phyloP scores from a whole-genome alignment of 2,113 vertebrate genomes.

The Trematomus loennbergii region DNA sequence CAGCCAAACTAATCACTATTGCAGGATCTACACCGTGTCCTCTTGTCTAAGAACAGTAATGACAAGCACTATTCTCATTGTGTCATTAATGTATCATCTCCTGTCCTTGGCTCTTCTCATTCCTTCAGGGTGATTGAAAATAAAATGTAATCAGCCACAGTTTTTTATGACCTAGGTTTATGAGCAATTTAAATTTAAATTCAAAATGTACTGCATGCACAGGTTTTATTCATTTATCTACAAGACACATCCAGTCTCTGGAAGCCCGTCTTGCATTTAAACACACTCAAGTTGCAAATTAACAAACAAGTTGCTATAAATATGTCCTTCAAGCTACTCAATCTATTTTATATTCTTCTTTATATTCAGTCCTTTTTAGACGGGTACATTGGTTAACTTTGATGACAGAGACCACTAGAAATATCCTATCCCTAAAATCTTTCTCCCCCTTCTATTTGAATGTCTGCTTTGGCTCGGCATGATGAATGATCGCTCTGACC shows the following conservation, averaged over 20 bases:
- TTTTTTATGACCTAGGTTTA: conserved; percentile 38
- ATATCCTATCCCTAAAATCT: conserved; percentile 59
- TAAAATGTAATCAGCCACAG: conserved; percentile 49
- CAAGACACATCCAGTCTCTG: background rate
- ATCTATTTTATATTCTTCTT: background rate
- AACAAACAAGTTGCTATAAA: background rate
- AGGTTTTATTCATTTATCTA: conserved; percentile 24
- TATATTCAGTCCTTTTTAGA: background rate
- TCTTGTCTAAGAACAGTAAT: conserved; percentile 38
- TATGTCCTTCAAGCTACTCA: conserved; percentile 5
- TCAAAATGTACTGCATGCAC: conserved; percentile 20
- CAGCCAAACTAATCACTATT: conserved; percentile 30
- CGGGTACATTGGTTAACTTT: conserved; percentile 28
- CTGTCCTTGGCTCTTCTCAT: conserved; percentile 29
- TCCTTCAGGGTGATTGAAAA: conserved; percentile 55
- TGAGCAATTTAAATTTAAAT: conserved; percentile 59
- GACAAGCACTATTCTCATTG: conserved; percentile 34
- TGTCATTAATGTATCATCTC: conserved; percentile 39
- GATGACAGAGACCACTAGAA: conserved; percentile 23
- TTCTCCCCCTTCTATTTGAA: conserved; percentile 43
- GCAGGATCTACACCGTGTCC: conserved; percentile 29
- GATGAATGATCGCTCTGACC: conserved; percentile 63
- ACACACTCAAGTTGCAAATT: background rate
- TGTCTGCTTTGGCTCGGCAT: conserved; percentile 37
- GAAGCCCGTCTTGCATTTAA: background rate